Conservation (phyloP, 1,140 invertebrate species). For the Pantala flavescens region DNA sequence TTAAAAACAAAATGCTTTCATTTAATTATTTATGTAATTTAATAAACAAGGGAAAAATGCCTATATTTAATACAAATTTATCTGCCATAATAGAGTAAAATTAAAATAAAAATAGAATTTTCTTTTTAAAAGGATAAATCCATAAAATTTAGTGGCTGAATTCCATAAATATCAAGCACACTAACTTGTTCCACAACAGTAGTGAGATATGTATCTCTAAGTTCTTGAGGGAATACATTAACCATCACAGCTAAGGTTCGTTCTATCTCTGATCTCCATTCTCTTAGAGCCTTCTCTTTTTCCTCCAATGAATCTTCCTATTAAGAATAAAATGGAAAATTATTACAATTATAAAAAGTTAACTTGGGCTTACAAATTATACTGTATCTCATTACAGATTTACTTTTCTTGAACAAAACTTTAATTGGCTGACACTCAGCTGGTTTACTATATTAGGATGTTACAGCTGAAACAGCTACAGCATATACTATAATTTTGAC, state of each 20-base stretch:
- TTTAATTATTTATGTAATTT: not conserved
- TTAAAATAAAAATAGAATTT: not conserved
- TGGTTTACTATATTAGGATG: too few species aligned
- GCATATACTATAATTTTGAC: too few species aligned
- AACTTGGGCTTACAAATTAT: not conserved
- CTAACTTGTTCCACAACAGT: constrained; percentile 70
- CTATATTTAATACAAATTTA: not conserved
- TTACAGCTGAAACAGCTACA: too few species aligned
- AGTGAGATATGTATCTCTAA: constrained; percentile 64
- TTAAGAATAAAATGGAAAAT: constrained; percentile 20
- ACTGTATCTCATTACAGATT: too few species aligned
- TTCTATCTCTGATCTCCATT: constrained; percentile 48
- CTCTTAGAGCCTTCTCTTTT: constrained; percentile 37
- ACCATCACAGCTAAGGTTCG: constrained; percentile 54
- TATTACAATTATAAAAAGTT: not conserved
- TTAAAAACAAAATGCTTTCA: too few species aligned
- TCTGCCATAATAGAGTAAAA: not conserved
- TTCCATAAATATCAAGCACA: constrained; percentile 28
- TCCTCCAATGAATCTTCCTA: constrained; percentile 26
- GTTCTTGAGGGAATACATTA: constrained; percentile 56
- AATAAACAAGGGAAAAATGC: constrained; percentile 10
- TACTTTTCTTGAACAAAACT: too few species aligned
- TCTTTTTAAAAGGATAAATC: too few species aligned
- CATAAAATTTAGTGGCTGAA: too few species aligned
- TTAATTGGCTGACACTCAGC: too few species aligned